These are phyloP conservation scores for Bambusicola thoracicus DNA, from an alignment of 2,113 vertebrate species.

Conservation along the genomic window DNA sequence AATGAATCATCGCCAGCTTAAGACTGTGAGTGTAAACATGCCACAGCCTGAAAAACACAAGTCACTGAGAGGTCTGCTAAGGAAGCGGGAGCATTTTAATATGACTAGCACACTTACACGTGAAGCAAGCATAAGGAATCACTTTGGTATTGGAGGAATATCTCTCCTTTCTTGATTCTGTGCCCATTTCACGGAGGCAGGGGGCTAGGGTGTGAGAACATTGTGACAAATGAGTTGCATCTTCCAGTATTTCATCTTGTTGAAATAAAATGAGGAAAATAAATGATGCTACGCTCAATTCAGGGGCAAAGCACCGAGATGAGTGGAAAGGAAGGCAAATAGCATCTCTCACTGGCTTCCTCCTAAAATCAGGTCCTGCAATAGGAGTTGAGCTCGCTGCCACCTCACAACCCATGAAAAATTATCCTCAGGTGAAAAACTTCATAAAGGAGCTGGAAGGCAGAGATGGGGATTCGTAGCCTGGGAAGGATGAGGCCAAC, in stretches of 20 bases:
- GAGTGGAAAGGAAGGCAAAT: background rate
- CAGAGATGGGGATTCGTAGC: background rate
- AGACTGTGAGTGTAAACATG: slow-evolving; percentile 47
- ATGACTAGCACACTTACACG: slow-evolving; percentile 15
- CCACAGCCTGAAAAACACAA: slow-evolving; percentile 48
- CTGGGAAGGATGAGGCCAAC: background rate
- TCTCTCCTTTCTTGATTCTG: slow-evolving; percentile 31
- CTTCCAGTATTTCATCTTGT: slow-evolving; percentile 15
- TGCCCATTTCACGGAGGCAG: slow-evolving; percentile 43
- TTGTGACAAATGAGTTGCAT: slow-evolving; percentile 30
- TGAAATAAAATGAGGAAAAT: slow-evolving; percentile 7
- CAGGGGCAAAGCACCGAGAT: background rate
- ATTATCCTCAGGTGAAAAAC: background rate
- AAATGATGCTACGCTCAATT: background rate
- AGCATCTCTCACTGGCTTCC: background rate
- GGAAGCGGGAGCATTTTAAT: slow-evolving; percentile 37
- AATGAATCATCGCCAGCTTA: slow-evolving; percentile 25
- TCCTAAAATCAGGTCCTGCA: background rate
- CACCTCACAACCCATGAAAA: background rate
- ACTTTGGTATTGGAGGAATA: background rate
- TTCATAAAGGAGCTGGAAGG: background rate
- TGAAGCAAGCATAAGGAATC: slow-evolving; percentile 23
- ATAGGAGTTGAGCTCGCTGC: background rate
- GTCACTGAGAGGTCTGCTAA: background rate
- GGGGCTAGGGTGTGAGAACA: background rate